Evolutionary conservation across 1,140 invertebrate species (phyloP).

Genomic region (Stratiolaelaps scimitus): DNA sequence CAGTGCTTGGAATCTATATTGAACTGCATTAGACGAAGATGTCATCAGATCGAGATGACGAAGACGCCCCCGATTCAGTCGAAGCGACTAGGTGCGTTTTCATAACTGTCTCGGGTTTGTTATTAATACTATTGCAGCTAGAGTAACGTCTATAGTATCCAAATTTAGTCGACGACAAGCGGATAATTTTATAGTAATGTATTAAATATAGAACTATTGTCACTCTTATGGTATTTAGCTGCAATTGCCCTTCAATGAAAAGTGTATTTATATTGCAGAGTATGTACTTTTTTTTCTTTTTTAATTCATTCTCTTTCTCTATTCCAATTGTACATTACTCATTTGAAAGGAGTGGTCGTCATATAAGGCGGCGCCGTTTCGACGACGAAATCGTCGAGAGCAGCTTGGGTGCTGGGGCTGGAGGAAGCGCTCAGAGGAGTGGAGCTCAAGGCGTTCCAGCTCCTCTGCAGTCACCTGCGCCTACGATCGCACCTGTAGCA

Average conservation of each 20-base stretch:
- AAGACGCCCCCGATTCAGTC: neutral
- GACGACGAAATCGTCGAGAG: slow-evolving; percentile 82
- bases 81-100: slow-evolving; percentile 5
- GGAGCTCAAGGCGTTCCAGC: too few relatives aligned
- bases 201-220: neutral
- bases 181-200: neutral
- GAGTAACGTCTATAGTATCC: too few relatives aligned
- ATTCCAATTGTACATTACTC: neutral
- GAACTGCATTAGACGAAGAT: too few relatives aligned
- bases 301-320: neutral
- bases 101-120: too few relatives aligned
- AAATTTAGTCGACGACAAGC: neutral
- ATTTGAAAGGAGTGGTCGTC: slow-evolving; percentile 25
- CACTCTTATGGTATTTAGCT: neutral
- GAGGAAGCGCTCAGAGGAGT: neutral
- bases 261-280: neutral
- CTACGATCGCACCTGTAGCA: neutral
- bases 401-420: slow-evolving; percentile 37
- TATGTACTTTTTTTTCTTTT: neutral
- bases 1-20: too few relatives aligned
- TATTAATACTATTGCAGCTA: too few relatives aligned
- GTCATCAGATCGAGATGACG: slow-evolving; percentile 13
- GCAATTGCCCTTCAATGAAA: neutral
- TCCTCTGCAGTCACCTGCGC: neutral
- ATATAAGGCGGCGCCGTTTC: slow-evolving; percentile 83